These are phyloP conservation scores for Chelonia mydas DNA, from an alignment of 2,797 vertebrate species.

Conservation along the genomic window DNA sequence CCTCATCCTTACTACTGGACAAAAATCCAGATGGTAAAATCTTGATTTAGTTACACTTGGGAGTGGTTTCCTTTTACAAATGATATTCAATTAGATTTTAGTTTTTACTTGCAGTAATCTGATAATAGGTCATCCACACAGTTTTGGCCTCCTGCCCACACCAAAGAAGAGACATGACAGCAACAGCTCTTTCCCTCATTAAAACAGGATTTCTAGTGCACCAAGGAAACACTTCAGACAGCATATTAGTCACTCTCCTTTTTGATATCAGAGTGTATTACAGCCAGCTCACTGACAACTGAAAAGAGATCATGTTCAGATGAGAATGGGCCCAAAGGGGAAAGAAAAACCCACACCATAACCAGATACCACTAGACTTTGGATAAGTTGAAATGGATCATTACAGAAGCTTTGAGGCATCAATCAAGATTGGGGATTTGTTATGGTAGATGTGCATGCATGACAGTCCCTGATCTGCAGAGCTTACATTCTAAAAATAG, in stretches of 20 bases:
- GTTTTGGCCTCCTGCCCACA: not conserved
- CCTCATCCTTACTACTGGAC: not conserved
- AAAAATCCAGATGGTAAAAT: not conserved
- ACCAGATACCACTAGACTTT: conserved; percentile 34
- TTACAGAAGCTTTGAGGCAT: conserved; percentile 34
- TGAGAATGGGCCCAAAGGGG: too few relatives aligned
- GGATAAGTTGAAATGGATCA: conserved; percentile 49
- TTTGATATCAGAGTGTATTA: not conserved
- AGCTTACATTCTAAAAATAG: not conserved
- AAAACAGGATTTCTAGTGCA: not conserved
- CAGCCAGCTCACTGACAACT: conserved; percentile 61
- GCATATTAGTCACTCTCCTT: not conserved
- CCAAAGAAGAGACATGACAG: not conserved
- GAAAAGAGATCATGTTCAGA: not conserved
- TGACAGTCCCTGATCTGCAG: not conserved
- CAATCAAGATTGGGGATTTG: not conserved
- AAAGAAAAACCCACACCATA: not conserved
- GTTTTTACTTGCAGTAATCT: not conserved
- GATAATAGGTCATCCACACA: not conserved
- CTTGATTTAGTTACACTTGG: not conserved
- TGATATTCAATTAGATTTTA: not conserved
- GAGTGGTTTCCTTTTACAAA: not conserved
- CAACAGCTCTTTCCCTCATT: not conserved
- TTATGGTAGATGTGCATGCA: not conserved
- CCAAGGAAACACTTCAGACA: not conserved